Conservation (phyloP, 2,888 invertebrate species). For the Prenolepis imparis region DNA sequence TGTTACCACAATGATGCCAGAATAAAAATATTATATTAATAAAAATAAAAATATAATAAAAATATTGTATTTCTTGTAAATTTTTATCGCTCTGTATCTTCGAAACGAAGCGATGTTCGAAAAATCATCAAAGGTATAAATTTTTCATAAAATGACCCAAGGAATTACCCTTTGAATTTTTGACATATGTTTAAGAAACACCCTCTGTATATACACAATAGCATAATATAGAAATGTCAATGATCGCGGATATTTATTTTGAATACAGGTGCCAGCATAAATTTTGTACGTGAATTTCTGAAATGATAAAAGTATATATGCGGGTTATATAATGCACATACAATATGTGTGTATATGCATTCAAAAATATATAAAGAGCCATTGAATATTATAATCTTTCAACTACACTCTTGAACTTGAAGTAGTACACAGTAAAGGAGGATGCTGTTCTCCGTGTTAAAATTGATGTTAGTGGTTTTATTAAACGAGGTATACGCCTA, state of each 20-base stretch:
- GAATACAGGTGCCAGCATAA: conserved; percentile 81
- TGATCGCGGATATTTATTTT: conserved; percentile 64
- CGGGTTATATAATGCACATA: neutral
- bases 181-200: too few species aligned
- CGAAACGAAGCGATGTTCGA: too few species aligned
- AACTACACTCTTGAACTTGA: conserved; percentile 73
- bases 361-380: conserved; percentile 71
- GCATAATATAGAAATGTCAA: too few species aligned
- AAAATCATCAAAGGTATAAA: too few species aligned
- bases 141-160: too few species aligned
- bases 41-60: too few species aligned
- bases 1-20: too few species aligned
- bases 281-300: conserved; percentile 59
- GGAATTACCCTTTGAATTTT: too few species aligned
- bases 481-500: conserved; percentile 46
- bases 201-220: too few species aligned
- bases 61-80: too few species aligned
- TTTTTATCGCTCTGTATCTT: too few species aligned
- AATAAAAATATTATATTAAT: too few species aligned
- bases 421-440: conserved; percentile 58
- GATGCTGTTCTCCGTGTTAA: conserved; percentile 67
- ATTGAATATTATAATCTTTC: conserved; percentile 42
- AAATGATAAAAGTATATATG: conserved; percentile 63
- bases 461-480: conserved; percentile 60
- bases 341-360: conserved; percentile 40